These are phyloP conservation scores for Ganaspis brasiliensis DNA, from an alignment of 2,888 invertebrate species.

Conservation along the genomic window DNA sequence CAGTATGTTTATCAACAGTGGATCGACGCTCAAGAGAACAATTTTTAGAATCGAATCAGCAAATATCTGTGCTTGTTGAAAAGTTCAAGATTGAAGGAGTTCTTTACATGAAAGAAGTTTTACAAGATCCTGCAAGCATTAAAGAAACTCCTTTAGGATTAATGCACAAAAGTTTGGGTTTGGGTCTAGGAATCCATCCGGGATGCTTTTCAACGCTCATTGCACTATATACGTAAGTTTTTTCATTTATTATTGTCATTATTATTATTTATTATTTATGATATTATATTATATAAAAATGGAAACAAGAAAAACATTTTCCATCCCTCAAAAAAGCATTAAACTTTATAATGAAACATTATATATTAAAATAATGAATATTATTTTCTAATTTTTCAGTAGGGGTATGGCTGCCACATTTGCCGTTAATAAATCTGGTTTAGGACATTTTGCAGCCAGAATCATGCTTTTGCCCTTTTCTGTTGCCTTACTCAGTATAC, in stretches of 20 bases:
- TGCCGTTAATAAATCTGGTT: slow-evolving; percentile 88
- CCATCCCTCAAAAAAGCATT: too few relatives aligned
- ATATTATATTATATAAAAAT: too few relatives aligned
- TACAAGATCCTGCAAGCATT: slow-evolving; percentile 74
- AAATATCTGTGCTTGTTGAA: slow-evolving; percentile 94
- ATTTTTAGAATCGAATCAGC: slow-evolving; percentile 96
- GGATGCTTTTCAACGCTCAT: slow-evolving; percentile 77
- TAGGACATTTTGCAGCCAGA: slow-evolving; percentile 89
- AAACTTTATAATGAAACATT: neutral
- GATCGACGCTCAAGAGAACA: slow-evolving; percentile 92
- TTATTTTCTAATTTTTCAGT: slow-evolving; percentile 81
- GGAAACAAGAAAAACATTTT: too few relatives aligned
- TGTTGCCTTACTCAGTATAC: slow-evolving; percentile 73
- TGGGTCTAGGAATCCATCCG: slow-evolving; percentile 75
- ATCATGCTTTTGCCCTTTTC: slow-evolving; percentile 88
- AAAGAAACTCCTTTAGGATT: slow-evolving; percentile 74
- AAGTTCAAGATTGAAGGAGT: slow-evolving; percentile 94
- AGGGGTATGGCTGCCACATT: slow-evolving; percentile 90
- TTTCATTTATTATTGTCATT: slow-evolving; percentile 22
- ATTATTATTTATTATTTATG: too few relatives aligned
- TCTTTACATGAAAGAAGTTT: slow-evolving; percentile 85
- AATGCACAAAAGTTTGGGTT: slow-evolving; percentile 73
- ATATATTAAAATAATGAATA: slow-evolving; percentile 1
- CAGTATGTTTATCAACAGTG: slow-evolving; percentile 89
- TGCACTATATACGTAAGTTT: slow-evolving; percentile 74